A percentile compares a stretch with the other conserved stretches of the same genome.
phyloP scores from a whole-genome alignment of 2,888 invertebrate genomes.

The Chalcis sispes region DNA sequence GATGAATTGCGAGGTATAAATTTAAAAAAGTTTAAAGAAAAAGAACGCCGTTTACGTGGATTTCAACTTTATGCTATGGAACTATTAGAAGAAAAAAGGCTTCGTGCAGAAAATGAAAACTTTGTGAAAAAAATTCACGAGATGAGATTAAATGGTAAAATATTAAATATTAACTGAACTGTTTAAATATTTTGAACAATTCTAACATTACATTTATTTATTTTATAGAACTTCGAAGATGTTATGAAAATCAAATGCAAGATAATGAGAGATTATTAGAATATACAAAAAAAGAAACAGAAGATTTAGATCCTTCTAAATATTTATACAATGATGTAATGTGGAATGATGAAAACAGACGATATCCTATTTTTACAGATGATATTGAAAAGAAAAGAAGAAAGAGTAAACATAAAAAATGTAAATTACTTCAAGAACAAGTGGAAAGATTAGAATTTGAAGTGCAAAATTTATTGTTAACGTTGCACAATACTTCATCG shows the following conservation, averaged over 20 bases:
- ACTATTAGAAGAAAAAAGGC: slow-evolving; percentile 64
- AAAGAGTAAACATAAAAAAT: slow-evolving; percentile 55
- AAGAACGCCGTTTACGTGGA: slow-evolving; percentile 60
- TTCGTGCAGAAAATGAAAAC: slow-evolving; percentile 63
- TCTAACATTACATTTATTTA: neutral
- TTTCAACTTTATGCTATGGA: slow-evolving; percentile 59
- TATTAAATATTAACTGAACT: neutral
- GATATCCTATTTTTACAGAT: neutral
- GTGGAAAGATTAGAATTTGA: slow-evolving; percentile 68
- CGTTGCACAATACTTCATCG: slow-evolving; percentile 56
- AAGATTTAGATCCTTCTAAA: slow-evolving; percentile 43
- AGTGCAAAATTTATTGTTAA: slow-evolving; percentile 64
- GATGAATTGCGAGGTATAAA: slow-evolving; percentile 61
- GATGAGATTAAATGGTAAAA: slow-evolving; percentile 66
- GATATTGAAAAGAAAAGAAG: slow-evolving; percentile 36
- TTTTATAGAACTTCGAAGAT: slow-evolving; percentile 66
- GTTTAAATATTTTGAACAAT: slow-evolving; percentile 18
- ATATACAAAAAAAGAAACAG: slow-evolving; percentile 49
- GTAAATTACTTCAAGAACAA: slow-evolving; percentile 62
- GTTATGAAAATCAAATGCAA: slow-evolving; percentile 63
- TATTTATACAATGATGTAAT: slow-evolving; percentile 34
- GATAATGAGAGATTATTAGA: slow-evolving; percentile 51
- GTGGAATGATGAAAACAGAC: slow-evolving; percentile 27
- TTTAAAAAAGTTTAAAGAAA: slow-evolving; percentile 62
- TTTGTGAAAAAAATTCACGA: slow-evolving; percentile 66